Evolutionary conservation across 23 tunicate genomes (phyloP).

Genomic region (Styela clava): DNA sequence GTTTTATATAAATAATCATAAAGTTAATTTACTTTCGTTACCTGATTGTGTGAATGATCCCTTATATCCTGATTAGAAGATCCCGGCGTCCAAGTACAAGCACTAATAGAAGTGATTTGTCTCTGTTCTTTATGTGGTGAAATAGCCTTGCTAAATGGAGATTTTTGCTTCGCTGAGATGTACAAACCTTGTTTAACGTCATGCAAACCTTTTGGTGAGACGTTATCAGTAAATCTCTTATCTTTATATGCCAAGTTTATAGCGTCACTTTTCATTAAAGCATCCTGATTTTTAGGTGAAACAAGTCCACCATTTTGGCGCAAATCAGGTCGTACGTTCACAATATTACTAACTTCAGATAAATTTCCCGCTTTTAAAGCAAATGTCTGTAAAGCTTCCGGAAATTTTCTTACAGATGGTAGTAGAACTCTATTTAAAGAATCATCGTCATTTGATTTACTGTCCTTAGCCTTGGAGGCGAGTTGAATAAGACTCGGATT

Average conservation of each 20-base stretch:
- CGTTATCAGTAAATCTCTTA: background rate
- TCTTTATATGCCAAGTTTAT: background rate
- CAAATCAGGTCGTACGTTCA: background rate
- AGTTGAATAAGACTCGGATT: conserved; percentile 26
- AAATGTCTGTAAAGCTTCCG: background rate
- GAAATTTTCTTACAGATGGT: background rate
- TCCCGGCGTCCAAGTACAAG: conserved; percentile 11
- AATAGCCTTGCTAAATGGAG: background rate
- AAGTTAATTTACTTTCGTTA: no score
- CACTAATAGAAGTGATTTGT: conserved; percentile 6
- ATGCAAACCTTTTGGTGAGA: background rate
- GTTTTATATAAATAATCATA: no score
- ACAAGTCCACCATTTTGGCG: background rate
- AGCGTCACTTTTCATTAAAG: background rate
- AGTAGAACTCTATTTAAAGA: background rate
- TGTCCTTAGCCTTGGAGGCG: conserved; percentile 28
- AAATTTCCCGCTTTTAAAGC: background rate
- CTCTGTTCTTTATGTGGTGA: background rate
- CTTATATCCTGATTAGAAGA: background rate
- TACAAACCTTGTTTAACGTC: background rate
- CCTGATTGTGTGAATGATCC: background rate
- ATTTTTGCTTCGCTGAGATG: background rate
- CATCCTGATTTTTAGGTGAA: background rate
- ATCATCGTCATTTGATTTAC: background rate
- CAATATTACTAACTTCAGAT: background rate